Conservation (phyloP, 2,113 vertebrate genomes). For the Pheucticus melanocephalus region DNA sequence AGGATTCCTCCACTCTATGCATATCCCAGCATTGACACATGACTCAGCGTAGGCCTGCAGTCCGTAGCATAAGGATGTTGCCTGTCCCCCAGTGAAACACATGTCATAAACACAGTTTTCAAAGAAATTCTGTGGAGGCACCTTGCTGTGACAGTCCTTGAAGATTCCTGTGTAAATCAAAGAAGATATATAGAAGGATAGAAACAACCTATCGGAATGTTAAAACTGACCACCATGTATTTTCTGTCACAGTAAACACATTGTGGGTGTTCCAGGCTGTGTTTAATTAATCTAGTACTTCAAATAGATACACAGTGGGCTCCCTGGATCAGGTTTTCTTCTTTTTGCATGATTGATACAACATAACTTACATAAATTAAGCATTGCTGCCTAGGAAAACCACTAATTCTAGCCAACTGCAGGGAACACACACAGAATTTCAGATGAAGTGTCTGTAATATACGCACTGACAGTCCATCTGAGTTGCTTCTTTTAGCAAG, state of each 20-base stretch:
- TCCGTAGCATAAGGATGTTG: constrained; percentile 82
- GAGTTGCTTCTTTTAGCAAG: neutral
- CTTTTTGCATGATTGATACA: neutral
- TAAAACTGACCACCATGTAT: neutral
- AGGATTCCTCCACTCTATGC: constrained; percentile 81
- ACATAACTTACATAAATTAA: neutral
- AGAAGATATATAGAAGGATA: neutral
- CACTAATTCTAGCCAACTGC: neutral
- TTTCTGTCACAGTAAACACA: neutral
- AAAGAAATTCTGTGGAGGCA: constrained; percentile 76
- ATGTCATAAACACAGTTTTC: constrained; percentile 84
- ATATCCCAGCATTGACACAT: constrained; percentile 75
- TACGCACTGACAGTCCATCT: neutral
- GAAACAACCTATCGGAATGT: neutral
- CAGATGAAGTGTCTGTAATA: neutral
- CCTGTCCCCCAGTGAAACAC: constrained; percentile 78
- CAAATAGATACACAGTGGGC: neutral
- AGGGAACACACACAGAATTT: neutral
- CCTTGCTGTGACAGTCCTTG: constrained; percentile 76
- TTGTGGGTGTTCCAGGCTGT: neutral
- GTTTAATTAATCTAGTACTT: neutral
- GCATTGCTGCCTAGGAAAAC: neutral
- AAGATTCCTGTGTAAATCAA: constrained; percentile 78
- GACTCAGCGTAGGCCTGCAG: constrained; percentile 85
- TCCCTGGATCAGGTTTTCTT: neutral